Percentiles rank a stretch among this genome's conserved stretches.
Conservation (phyloP, 2,888 invertebrate species). For the Parelbella ahira region DNA sequence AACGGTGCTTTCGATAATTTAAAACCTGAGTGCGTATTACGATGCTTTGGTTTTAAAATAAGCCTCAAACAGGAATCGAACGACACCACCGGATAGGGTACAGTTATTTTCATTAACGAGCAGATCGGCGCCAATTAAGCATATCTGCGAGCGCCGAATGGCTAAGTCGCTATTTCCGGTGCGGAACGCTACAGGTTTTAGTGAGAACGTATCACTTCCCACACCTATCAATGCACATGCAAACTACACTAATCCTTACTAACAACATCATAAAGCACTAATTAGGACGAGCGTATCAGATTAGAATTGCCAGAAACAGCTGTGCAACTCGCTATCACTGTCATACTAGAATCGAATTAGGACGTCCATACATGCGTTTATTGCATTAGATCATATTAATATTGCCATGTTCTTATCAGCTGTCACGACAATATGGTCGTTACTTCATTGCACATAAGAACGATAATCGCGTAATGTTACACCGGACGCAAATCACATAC, state of each 20-base stretch:
- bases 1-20: no score
- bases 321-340: conserved; percentile 12
- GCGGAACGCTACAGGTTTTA: conserved; percentile 17
- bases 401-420: conserved; percentile 3
- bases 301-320: conserved; percentile 17
- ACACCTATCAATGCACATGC: conserved; percentile 9
- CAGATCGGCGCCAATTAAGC: conserved; percentile 12
- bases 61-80: not conserved
- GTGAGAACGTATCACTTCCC: conserved; percentile 24
- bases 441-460: conserved; percentile 12
- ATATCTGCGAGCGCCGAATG: conserved; percentile 12
- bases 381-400: conserved; percentile 11
- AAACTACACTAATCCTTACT: no score
- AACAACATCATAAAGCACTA: no score
- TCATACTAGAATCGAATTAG: not conserved
- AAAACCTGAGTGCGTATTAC: no score
- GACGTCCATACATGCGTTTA: conserved; percentile 4
- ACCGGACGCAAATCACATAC: conserved; percentile 12
- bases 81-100: conserved; percentile 9
- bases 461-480: conserved; percentile 9
- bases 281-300: conserved; percentile 11
- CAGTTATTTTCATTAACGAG: conserved; percentile 16
- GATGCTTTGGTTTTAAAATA: no score
- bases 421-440: conserved; percentile 7
- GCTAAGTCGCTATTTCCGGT: conserved; percentile 27